Conservation (phyloP, 1,140 invertebrate genomes). For the Megathymus violae region DNA sequence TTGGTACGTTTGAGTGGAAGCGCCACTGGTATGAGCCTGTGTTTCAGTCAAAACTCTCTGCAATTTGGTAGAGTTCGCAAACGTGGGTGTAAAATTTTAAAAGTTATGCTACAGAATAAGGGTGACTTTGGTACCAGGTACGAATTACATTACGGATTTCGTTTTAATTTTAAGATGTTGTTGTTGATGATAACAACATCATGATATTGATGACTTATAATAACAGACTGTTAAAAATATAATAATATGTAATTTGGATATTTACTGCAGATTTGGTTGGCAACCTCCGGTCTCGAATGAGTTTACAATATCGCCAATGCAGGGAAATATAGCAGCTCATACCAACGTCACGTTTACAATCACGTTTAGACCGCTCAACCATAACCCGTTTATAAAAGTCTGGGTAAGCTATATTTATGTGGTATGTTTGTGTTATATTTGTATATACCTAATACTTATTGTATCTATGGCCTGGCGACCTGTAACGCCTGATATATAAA, state of each 20-base stretch:
- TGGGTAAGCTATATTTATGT: constrained; percentile 71
- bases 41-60: constrained; percentile 67
- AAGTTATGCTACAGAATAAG: constrained; percentile 73
- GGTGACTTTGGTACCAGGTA: constrained; percentile 72
- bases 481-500: no score
- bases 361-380: constrained; percentile 61
- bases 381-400: constrained; percentile 77
- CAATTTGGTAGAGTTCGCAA: constrained; percentile 74
- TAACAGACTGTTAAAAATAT: no score
- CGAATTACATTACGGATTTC: no score
- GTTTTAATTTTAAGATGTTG: no score
- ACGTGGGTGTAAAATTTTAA: constrained; percentile 68
- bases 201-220: no score
- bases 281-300: constrained; percentile 68
- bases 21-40: constrained; percentile 70
- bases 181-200: no score
- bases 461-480: no score
- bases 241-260: no score
- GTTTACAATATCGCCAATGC: constrained; percentile 67
- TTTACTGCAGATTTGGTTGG: constrained; percentile 73
- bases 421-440: no score
- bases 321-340: constrained; percentile 66
- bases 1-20: constrained; percentile 65
- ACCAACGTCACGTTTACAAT: constrained; percentile 73
- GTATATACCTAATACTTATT: no score